A percentile compares a stretch with the other conserved stretches of the same genome.
These are phyloP conservation scores for Barypeithes pellucidus DNA, from an alignment of 2,888 invertebrate species.

Conservation along the genomic window DNA sequence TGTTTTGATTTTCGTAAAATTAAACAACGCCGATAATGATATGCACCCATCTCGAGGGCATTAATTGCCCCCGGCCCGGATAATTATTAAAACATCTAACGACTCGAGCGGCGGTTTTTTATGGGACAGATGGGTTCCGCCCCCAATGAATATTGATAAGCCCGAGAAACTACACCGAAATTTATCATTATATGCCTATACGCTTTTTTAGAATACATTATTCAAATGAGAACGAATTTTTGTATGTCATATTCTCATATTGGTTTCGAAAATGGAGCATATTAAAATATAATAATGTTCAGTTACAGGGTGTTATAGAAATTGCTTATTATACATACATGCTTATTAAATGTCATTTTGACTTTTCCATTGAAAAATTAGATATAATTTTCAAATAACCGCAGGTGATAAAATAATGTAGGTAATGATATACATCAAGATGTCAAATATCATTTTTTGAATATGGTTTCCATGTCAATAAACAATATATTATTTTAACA, in stretches of 20 bases:
- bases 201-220: constrained; percentile 41
- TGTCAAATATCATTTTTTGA: too few relatives aligned
- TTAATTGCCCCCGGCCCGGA: constrained; percentile 33
- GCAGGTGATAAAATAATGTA: too few relatives aligned
- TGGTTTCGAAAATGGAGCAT: background rate
- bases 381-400: too few relatives aligned
- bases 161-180: constrained; percentile 43
- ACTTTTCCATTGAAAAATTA: too few relatives aligned
- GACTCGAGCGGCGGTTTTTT: constrained; percentile 61
- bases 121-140: constrained; percentile 68
- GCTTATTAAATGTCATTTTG: too few relatives aligned
- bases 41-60: constrained; percentile 40
- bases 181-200: constrained; percentile 43
- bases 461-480: too few relatives aligned
- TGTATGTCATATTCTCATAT: constrained; percentile 13
- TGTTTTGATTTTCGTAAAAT: constrained; percentile 27
- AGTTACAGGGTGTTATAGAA: too few relatives aligned
- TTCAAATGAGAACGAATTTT: constrained; percentile 31
- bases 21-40: constrained; percentile 20
- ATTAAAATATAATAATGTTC: too few relatives aligned
- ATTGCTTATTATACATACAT: too few relatives aligned
- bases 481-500: too few relatives aligned
- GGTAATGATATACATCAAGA: too few relatives aligned
- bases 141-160: constrained; percentile 70
- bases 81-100: constrained; percentile 50